Evolutionary conservation across 2,888 invertebrate genomes (phyloP), one percentile per base, ranked within the genome.

Genomic region (Magallana nippona): DNA sequence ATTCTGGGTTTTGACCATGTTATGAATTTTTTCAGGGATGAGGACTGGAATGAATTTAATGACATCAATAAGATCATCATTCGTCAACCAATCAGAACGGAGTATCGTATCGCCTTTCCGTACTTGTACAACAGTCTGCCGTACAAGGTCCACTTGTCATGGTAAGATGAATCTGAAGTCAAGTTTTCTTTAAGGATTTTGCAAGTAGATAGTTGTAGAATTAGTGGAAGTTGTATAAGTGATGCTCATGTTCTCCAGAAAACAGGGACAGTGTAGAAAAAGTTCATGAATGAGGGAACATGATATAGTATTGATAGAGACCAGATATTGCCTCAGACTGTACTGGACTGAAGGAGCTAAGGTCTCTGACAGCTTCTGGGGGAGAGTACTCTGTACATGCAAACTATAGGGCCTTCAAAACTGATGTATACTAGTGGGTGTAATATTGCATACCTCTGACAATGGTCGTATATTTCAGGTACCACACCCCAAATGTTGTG

Each of bases 41-140:
- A 99, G 95, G 99, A 99, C 94, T 99, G 99, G 99, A 99, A 99
- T 95, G 99, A 99, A 95, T 99, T 99, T 93, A 99, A 99, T 95
- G 99, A 99, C 93, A 99, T 99, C 90, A 99, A 99, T 94, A 99
- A 99, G 95, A 99, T 99, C 91, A 99, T 99, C 88, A 99, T 99
- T 90, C 96, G 99, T 11, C 99, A 99, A 93, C 99, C 99, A 2
- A 98, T 99, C 89, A 96, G 99, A 87, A 99, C 99, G 0, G 99
- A 99, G 94, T 99, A 99, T 94, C 96, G 99, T 90, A 99, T 99
- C 93, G 99, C 99, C 0, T 99, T 99, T 95, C 99, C 99, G 0
- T 99, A 99, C 94, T 95, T 99, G 90, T 99, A 99, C 95, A 99
- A 99, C 95, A 99, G 99, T 94, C 96, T 99, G 96, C 99, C 99